Percentiles rank a stretch among this genome's conserved stretches.
phyloP scores from a whole-genome alignment of 2,797 vertebrate species.

The Tarsius wallacei region DNA sequence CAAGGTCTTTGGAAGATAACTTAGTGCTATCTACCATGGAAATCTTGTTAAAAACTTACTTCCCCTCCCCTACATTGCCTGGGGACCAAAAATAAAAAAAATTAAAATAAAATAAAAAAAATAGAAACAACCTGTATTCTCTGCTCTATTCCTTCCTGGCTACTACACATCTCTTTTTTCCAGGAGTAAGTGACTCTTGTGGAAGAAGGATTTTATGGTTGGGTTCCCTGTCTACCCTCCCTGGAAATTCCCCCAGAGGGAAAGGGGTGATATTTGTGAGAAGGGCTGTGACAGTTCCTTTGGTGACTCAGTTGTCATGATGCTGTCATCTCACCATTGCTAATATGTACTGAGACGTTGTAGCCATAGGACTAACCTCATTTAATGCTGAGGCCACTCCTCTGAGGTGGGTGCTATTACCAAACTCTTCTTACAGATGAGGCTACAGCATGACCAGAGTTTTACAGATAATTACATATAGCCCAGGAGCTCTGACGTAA shows the following conservation, averaged over 20 bases:
- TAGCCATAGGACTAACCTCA: no score
- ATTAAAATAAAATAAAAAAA: not conserved
- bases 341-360: not conserved
- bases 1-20: constrained; percentile 19
- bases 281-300: not conserved
- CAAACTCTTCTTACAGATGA: not conserved
- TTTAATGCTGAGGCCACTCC: not conserved
- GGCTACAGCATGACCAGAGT: not conserved
- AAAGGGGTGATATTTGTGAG: not conserved
- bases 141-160: not conserved
- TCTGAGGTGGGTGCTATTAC: not conserved
- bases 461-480: not conserved
- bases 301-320: not conserved
- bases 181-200: not conserved
- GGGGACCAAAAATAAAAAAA: not conserved
- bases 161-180: not conserved
- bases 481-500: not conserved
- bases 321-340: not conserved
- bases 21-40: not conserved
- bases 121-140: not conserved
- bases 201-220: not conserved
- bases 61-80: not conserved
- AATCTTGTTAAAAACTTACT: not conserved
- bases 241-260: not conserved
- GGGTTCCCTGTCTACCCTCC: not conserved